These are phyloP conservation scores for Premnoplex brunnescens DNA, from an alignment of 2,797 vertebrate species.

Conservation along the genomic window DNA sequence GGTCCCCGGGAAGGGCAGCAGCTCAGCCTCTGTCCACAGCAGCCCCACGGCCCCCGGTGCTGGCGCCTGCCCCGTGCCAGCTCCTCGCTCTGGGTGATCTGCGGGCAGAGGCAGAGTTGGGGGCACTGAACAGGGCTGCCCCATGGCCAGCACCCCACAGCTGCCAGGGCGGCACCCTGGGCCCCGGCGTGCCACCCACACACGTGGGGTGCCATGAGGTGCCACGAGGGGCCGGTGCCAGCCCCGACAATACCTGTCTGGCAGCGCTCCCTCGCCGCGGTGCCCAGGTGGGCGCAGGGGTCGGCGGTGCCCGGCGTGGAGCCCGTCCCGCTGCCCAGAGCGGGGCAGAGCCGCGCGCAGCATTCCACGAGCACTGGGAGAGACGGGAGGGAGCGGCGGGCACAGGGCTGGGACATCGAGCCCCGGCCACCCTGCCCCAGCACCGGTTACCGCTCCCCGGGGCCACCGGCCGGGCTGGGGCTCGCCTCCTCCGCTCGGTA, in stretches of 20 bases:
- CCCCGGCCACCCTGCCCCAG: neutral
- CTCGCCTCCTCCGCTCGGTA: fast-evolving
- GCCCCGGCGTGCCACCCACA: fast-evolving
- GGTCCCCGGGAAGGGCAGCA: neutral
- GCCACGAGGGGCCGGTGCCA: neutral
- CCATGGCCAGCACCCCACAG: neutral
- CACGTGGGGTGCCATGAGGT: fast-evolving
- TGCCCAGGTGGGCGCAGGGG: neutral
- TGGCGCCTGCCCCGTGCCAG: fast-evolving
- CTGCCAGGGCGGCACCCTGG: fast-evolving
- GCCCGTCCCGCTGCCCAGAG: neutral
- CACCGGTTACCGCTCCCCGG: neutral
- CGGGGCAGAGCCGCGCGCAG: neutral
- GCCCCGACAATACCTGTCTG: neutral
- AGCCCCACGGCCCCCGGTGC: fast-evolving
- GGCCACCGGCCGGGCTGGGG: no score
- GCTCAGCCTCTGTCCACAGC: neutral
- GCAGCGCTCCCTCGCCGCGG: neutral
- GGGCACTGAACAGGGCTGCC: neutral
- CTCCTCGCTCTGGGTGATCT: neutral
- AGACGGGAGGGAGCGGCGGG: neutral
- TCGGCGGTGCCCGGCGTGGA: neutral
- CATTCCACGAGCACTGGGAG: conserved; percentile 8
- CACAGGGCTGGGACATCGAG: neutral
- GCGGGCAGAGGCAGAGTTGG: neutral